Evolutionary conservation across 2,888 invertebrate genomes (phyloP), one percentile per base, ranked within the genome.

Genomic region (Bimastos eiseni): DNA sequence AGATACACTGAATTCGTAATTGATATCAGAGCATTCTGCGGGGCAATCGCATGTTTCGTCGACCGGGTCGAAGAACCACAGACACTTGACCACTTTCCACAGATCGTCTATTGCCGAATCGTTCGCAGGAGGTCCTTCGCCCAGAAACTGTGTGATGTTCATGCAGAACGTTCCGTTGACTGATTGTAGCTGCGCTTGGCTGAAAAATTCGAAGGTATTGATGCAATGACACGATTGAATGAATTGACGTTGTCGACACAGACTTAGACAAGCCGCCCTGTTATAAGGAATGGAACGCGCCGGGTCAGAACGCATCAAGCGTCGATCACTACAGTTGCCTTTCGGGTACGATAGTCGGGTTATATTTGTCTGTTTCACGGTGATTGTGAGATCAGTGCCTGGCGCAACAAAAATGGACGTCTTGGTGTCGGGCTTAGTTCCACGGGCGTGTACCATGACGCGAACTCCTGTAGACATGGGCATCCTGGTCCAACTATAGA

Each of bases 11-110:
- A 33, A 55, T 19, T 70, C 37, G 83, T 89, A 89, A 83, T 30
- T 44, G 89, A 49, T 49, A 36, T 70, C 70, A 19, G 37, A 36
- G 24, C 89, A 89, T 1, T 8, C 70, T 24, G 19, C 70, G 1
- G 70, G 49, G 15, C 89, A 89, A 21, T 89, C 89, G 34, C 89
- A 89, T 30, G 30, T n/a, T 33, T 89, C 33, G n/a, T 89, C 49
- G 36, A 34, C 44, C 89, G 89, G 44, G 21, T 11, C n/a, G 19
- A 44, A 89, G 89, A 24, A 38, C 89, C 89, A 89, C 30, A 11
- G 30, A 44, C 89, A 89, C 38, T 89, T 41, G 44, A 49, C 24
- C 0, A 89, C 11, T 2, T 37, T 49, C 44, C 86, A 86, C 8
- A 86, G 33, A 36, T 34, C 86, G 24, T 86, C 86, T 4, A 86